These are phyloP conservation scores for Apocheima hispidaria DNA, from an alignment of 2,888 invertebrate species.

Conservation along the genomic window DNA sequence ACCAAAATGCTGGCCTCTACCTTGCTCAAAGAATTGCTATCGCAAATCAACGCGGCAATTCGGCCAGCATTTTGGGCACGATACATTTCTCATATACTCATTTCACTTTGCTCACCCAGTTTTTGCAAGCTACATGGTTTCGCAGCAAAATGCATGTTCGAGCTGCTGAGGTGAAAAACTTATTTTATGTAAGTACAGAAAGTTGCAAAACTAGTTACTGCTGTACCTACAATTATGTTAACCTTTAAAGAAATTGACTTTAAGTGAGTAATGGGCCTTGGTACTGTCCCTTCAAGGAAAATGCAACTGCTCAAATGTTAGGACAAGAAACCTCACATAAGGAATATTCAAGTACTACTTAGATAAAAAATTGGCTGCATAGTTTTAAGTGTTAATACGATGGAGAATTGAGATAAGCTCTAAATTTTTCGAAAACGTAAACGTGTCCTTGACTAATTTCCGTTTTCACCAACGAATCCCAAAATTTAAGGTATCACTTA, in stretches of 20 bases:
- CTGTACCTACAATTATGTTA: conserved; percentile 9
- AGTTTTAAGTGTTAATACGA: conserved; percentile 1
- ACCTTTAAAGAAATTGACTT: conserved; percentile 35
- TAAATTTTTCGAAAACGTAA: background rate
- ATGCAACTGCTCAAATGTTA: conserved; percentile 18
- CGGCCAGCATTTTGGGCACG: too few relatives aligned
- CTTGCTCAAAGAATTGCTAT: too few relatives aligned
- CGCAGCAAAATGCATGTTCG: too few relatives aligned
- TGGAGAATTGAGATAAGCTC: background rate
- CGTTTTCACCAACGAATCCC: background rate
- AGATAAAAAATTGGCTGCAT: background rate
- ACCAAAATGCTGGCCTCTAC: too few relatives aligned
- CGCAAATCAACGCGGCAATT: too few relatives aligned
- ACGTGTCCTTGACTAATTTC: background rate
- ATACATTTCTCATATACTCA: too few relatives aligned
- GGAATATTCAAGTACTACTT: conserved; percentile 10
- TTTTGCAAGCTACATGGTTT: too few relatives aligned
- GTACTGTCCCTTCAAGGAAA: conserved; percentile 42
- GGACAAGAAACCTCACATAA: conserved; percentile 29
- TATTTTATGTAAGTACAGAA: conserved; percentile 10
- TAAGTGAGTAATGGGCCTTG: conserved; percentile 37
- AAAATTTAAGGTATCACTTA: background rate
- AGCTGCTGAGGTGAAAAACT: background rate
- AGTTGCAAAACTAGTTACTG: conserved; percentile 24
- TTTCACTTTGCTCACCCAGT: too few relatives aligned